phyloP scores from a whole-genome alignment of 2,113 vertebrate genomes.

The Nycticorax nycticorax region DNA sequence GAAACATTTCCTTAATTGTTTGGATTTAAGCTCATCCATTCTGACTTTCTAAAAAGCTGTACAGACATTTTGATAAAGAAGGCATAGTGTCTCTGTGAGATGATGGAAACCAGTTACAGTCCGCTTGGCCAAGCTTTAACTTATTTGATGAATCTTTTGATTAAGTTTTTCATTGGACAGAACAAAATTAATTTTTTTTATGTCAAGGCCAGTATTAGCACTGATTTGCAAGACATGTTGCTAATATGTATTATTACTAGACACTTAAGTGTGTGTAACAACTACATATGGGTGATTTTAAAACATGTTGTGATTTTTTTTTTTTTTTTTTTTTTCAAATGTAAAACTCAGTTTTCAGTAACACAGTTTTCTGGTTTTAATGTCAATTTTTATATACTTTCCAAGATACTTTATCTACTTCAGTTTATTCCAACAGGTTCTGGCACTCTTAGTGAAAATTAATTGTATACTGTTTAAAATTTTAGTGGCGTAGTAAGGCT shows the following conservation, averaged over 20 bases:
- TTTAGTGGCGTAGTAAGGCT: not conserved
- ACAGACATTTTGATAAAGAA: not conserved
- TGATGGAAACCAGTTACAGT: not conserved
- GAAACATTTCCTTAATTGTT: conserved; percentile 5
- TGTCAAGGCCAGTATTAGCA: not conserved
- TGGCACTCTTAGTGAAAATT: not conserved
- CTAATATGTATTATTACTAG: not conserved
- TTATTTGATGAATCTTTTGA: not conserved
- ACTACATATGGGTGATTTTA: not conserved
- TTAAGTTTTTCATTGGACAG: not conserved
- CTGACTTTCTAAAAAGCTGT: conserved; percentile 1
- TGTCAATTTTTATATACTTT: not conserved
- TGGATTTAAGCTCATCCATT: not conserved
- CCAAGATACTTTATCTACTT: not conserved
- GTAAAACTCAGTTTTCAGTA: not conserved
- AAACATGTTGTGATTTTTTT: not conserved
- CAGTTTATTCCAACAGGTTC: not conserved
- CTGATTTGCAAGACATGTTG: not conserved
- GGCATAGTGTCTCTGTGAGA: not conserved
- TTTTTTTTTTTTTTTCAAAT: not conserved
- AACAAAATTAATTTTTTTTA: not conserved
- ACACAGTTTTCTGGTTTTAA: not conserved
- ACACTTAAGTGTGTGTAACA: not conserved
- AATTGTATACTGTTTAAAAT: not conserved
- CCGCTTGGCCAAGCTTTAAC: not conserved